Evolutionary conservation across 2,888 invertebrate species (phyloP).

Genomic region (Sminthurides aquaticus): DNA sequence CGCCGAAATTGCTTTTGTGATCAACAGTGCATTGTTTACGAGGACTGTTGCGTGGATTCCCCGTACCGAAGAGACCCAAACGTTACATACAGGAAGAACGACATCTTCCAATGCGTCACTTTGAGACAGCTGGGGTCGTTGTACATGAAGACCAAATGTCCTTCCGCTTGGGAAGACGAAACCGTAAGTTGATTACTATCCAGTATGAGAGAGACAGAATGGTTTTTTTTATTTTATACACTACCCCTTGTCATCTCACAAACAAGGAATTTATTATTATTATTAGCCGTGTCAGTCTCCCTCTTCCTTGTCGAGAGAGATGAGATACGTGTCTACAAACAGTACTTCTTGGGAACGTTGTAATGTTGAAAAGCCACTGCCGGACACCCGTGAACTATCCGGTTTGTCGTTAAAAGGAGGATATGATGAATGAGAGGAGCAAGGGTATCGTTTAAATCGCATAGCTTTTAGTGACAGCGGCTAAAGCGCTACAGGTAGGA

Average conservation of each 20-base stretch:
- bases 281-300: too few species aligned
- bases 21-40: slow-evolving; percentile 47
- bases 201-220: slow-evolving; percentile 3
- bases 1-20: slow-evolving; percentile 50
- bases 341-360: too few species aligned
- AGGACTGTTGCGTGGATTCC: slow-evolving; percentile 50
- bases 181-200: slow-evolving; percentile 30
- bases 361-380: too few species aligned
- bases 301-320: too few species aligned
- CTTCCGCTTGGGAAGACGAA: slow-evolving; percentile 46
- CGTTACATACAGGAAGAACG: slow-evolving; percentile 44
- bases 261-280: neutral
- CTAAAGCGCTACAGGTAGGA: too few species aligned
- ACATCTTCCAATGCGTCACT: slow-evolving; percentile 47
- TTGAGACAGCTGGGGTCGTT: slow-evolving; percentile 47
- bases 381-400: neutral
- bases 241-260: too few species aligned
- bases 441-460: too few species aligned
- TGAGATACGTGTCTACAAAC: too few species aligned
- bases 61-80: slow-evolving; percentile 42
- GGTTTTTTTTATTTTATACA: neutral
- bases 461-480: too few species aligned
- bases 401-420: neutral
- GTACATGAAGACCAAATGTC: slow-evolving; percentile 49
- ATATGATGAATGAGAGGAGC: too few species aligned